Evolutionary conservation across 1,140 invertebrate species (phyloP), one percentile per base, ranked within the genome.

Genomic region (Fopius arisanus): DNA sequence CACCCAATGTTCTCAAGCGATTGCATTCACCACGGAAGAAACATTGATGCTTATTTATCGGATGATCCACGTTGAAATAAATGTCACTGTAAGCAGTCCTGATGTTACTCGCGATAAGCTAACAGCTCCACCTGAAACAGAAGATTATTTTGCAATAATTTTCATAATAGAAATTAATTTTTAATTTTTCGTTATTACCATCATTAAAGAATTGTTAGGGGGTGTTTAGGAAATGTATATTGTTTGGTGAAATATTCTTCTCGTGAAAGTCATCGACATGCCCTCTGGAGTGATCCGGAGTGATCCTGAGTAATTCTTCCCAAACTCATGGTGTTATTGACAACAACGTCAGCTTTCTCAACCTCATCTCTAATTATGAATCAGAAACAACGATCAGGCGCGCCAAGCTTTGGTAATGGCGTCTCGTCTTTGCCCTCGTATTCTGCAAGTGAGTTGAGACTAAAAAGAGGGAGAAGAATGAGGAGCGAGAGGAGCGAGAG

Each of bases 361-460:
- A n/a, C n/a, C 79, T 84, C 84, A 83, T 81, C 82, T 84, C 80
- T 87, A 87, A 87, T 86, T 86, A 83, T 78, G 76, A 86, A 86
- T 86, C 79, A 81, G 79, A 84, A 84, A 83, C 80, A 83, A 83
- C 59, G 78, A 78, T 14, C n/a, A 80, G 75, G 79, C 75, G 73
- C 67, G 75, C 78, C 29, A 69, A 67, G 70, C 63, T 48, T 59
- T 70, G 16, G 10, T n/a, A 33, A 65, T 16, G 28, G 29, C 10
- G 14, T 65, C 31, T 26, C 14, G 10, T 26, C 21, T 40, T 48
- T n/a, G 7, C 48, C 23, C 43, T 51, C n/a, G 14, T 23, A 59
- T 26, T 59, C 54, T 59, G 26, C 23, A 23, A 33, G 62, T 37
- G 26, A 65, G 29, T 29, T 65, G 29, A 33, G 28, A 65, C n/a